A percentile compares a stretch with the other conserved stretches of the same genome.
phyloP scores from a whole-genome alignment of 2,113 vertebrate genomes.

The Thryonomys swinderianus region DNA sequence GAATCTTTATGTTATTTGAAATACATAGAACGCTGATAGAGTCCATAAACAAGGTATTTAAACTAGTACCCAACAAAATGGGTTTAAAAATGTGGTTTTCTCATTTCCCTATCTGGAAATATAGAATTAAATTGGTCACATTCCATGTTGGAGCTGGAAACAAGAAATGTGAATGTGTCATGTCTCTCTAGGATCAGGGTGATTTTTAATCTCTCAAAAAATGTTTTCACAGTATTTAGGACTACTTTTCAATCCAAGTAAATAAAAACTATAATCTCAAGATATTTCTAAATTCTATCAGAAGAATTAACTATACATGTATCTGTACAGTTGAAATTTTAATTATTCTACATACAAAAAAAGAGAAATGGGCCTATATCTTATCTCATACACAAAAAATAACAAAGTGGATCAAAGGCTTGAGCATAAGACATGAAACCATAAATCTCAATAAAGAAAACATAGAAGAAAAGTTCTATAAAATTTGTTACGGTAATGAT shows the following conservation, averaged over 20 bases:
- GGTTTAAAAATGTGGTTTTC: background rate
- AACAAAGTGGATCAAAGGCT: background rate
- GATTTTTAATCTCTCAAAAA: background rate
- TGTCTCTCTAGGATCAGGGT: background rate
- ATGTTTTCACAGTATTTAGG: background rate
- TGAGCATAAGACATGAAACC: background rate
- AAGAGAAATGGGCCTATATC: background rate
- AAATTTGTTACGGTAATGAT: background rate
- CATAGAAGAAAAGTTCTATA: too few species aligned
- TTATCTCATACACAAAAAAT: background rate
- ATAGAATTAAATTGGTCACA: background rate
- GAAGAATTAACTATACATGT: background rate
- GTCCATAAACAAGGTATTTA: background rate
- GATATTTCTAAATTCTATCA: background rate
- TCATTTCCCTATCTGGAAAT: background rate
- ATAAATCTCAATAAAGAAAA: background rate
- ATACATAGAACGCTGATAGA: background rate
- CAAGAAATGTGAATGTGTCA: background rate
- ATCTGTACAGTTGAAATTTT: background rate
- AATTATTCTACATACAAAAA: background rate
- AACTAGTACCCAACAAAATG: background rate
- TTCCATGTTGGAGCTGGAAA: background rate
- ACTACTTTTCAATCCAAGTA: background rate
- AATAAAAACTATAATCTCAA: background rate
- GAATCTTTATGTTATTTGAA: background rate